Conservation (phyloP, 2,888 invertebrate species). For the Dorcus hopei region DNA sequence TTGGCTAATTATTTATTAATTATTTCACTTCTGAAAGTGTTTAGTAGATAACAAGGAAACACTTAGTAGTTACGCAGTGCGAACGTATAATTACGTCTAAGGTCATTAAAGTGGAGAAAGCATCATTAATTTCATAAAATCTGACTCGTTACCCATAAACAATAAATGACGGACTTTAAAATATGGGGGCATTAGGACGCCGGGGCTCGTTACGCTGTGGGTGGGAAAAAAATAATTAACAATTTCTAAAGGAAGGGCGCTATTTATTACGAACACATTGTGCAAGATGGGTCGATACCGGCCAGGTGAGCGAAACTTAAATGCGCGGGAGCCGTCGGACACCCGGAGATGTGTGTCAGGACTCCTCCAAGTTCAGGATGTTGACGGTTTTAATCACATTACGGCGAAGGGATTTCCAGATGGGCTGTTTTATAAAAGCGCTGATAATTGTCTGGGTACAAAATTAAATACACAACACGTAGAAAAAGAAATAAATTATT, state of each 20-base stretch:
- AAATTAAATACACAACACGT: too few species aligned
- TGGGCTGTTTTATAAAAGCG: too few species aligned
- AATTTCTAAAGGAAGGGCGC: not conserved
- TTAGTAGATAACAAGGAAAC: too few species aligned
- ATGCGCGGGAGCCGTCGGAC: not conserved
- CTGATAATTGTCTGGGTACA: too few species aligned
- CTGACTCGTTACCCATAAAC: slow-evolving; percentile 4
- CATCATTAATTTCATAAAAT: not conserved
- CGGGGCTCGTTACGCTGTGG: not conserved
- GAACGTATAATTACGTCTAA: too few species aligned
- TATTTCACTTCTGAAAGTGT: too few species aligned
- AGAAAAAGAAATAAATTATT: too few species aligned
- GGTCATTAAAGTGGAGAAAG: too few species aligned
- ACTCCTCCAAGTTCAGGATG: not conserved
- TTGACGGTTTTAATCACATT: not conserved
- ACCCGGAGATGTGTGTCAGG: not conserved
- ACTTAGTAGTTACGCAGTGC: too few species aligned
- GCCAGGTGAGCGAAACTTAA: not conserved
- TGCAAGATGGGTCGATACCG: not conserved
- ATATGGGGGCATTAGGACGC: slow-evolving; percentile 1
- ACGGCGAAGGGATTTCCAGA: not conserved
- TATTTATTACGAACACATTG: not conserved
- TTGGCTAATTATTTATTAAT: too few species aligned
- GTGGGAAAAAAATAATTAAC: slow-evolving; percentile 2
- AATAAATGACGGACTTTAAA: slow-evolving; percentile 2